Evolutionary conservation across 2,113 vertebrate species (phyloP), one percentile per base, ranked within the genome.

Genomic region (Oncorhynchus tshawytscha): DNA sequence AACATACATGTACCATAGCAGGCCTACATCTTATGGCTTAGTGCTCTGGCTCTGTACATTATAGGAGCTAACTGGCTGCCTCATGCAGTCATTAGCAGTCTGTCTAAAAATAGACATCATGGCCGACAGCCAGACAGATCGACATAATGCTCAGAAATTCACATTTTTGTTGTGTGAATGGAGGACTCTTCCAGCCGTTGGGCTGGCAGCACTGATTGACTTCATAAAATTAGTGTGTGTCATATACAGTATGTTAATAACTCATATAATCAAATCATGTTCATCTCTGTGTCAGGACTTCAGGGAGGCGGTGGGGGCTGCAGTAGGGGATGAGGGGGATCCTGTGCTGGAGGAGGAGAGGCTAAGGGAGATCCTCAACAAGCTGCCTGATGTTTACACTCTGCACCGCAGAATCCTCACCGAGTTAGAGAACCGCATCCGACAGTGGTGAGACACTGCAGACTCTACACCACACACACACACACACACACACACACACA

Each of bases 361-460:
- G 59, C 94, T 99, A 71, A 91, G 90, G n/a, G 90, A 94, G n/a
- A 94, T 96, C 74, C 93, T 99, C 85, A 93, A 89, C 3, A 91
- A 95, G 68, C 91, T 99, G 71, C 95, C 95, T 11, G 94, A 95
- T 84, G 93, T 96, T 84, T 94, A 92, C 78, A 86, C 90, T 48
- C 91, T 99, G 29, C 97, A 99, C 85, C 91, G 88, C 81, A 92
- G 93, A 64, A 94, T 99, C 82, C 90, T 98, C 81, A 85, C 78
- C n/a, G 95, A 96, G 78, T 90, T 99, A 89, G 95, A 96, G 82
- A 90, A 94, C 69, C 94, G 93, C 78, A 85, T 97, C 71, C 80
- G 90, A 39, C 88, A 94, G 76, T 99, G 97, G 98, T 97, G 91
- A 92, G 91, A 34, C 97, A 99, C 85, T 91, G 88, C 81, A 92